Conservation (phyloP, 2,888 invertebrate genomes). For the Catocala nupta region DNA sequence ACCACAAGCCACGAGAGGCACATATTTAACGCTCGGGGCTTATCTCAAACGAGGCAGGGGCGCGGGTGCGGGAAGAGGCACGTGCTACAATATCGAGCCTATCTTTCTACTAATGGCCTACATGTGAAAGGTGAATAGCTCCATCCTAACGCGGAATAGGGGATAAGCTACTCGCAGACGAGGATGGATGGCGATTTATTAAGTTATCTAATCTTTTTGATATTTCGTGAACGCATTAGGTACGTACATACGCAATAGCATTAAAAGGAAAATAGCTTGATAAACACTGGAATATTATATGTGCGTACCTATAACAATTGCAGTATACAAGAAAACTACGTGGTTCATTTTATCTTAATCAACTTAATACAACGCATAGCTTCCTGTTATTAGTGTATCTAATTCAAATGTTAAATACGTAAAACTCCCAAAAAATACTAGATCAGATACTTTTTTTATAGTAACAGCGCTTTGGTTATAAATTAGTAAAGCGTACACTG, state of each 20-base stretch:
- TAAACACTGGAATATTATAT: conserved; percentile 20
- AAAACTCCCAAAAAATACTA: no score
- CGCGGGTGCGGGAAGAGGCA: conserved; percentile 57
- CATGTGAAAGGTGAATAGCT: conserved; percentile 83
- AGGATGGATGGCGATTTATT: conserved; percentile 69
- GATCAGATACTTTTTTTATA: no score
- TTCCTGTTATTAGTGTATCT: no score
- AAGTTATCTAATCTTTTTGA: conserved; percentile 58
- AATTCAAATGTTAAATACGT: no score
- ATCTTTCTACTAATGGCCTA: conserved; percentile 83
- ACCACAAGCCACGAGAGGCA: conserved; percentile 71
- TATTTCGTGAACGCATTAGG: conserved; percentile 30
- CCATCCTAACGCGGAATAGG: conserved; percentile 67
- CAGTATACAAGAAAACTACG: not conserved
- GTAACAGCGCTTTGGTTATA: no score
- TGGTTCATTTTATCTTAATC: not conserved
- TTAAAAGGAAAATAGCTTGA: conserved; percentile 18
- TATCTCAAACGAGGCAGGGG: conserved; percentile 72
- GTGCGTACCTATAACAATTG: not conserved
- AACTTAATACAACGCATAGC: no score
- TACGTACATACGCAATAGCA: conserved; percentile 18
- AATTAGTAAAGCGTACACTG: no score
- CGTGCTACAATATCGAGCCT: conserved; percentile 78
- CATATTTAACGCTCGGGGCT: conserved; percentile 77
- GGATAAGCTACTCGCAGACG: conserved; percentile 66